Evolutionary conservation across 2,113 vertebrate species (phyloP).

Genomic region (Spea bombifrons): DNA sequence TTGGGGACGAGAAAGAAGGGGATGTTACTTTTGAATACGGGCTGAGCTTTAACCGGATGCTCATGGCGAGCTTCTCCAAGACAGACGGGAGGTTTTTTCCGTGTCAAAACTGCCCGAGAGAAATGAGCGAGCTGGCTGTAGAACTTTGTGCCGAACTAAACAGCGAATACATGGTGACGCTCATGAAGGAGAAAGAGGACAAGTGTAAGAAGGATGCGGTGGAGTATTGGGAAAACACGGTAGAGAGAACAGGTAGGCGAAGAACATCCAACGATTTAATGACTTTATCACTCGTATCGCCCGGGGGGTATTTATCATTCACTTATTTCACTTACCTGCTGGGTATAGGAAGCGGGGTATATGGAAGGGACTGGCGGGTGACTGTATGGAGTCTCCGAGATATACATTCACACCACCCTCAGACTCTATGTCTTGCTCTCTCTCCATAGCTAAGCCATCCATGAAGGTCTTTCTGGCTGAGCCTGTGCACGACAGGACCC

Average conservation of each 20-base stretch:
- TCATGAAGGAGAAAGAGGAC: constrained; percentile 1
- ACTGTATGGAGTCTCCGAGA: no score
- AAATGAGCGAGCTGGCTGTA: background rate
- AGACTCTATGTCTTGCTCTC: background rate
- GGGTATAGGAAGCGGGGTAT: no score
- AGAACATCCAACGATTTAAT: background rate
- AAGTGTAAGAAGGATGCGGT: background rate
- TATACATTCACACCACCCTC: no score
- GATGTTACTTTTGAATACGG: background rate
- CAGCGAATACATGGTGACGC: background rate
- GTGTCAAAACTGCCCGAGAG: background rate
- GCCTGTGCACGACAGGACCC: background rate
- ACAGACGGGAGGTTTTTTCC: background rate
- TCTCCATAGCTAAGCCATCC: constrained; percentile 10
- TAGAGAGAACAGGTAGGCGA: constrained; percentile 17
- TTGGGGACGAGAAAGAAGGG: background rate
- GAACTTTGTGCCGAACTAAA: background rate
- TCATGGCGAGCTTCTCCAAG: background rate
- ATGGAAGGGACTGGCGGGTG: no score
- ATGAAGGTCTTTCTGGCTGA: constrained; percentile 26
- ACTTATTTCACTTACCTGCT: no score
- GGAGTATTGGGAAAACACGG: constrained; percentile 12
- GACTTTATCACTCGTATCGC: background rate
- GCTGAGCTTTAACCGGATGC: constrained; percentile 1
- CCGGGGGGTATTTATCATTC: no score